phyloP scores from a whole-genome alignment of 1,140 invertebrate species.

The Cotesia glomerata region DNA sequence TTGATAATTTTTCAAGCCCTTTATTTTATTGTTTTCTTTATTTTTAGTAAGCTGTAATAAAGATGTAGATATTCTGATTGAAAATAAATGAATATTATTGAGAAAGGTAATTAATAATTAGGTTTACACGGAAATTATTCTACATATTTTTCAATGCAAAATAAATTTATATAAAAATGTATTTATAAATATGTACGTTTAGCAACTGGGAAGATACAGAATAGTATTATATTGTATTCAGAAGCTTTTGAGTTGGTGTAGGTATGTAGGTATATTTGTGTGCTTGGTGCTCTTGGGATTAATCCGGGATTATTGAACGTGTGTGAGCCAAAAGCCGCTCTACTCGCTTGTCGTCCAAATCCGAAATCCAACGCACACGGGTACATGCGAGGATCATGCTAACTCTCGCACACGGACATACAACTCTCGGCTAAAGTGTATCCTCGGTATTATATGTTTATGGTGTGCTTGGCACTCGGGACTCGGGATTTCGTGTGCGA shows the following conservation, averaged over 20 bases:
- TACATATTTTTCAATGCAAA: no score
- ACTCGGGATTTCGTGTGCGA: conserved; percentile 9
- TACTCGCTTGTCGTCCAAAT: conserved; percentile 48
- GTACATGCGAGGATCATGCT: conserved; percentile 52
- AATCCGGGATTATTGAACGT: conserved; percentile 58
- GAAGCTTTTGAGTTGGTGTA: conserved; percentile 19
- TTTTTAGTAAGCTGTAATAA: no score
- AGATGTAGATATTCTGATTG: not conserved
- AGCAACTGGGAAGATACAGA: no score
- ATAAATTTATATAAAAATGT: no score
- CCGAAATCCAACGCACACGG: conserved; percentile 60
- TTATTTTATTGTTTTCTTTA: not conserved
- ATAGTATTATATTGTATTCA: no score
- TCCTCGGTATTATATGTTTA: not conserved
- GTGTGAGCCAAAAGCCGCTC: conserved; percentile 39
- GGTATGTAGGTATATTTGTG: conserved; percentile 6
- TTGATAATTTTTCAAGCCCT: not conserved
- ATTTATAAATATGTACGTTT: no score
- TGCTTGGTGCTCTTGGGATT: conserved; percentile 47
- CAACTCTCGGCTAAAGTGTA: not conserved
- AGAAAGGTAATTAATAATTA: no score
- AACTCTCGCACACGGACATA: conserved; percentile 35
- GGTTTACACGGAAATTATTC: no score
- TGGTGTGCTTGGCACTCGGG: conserved; percentile 1
- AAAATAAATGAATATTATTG: no score